A percentile compares a stretch with the other conserved stretches of the same genome.
Evolutionary conservation across 2,888 invertebrate species (phyloP).

Genomic region (Lissocephala sabroskyi): DNA sequence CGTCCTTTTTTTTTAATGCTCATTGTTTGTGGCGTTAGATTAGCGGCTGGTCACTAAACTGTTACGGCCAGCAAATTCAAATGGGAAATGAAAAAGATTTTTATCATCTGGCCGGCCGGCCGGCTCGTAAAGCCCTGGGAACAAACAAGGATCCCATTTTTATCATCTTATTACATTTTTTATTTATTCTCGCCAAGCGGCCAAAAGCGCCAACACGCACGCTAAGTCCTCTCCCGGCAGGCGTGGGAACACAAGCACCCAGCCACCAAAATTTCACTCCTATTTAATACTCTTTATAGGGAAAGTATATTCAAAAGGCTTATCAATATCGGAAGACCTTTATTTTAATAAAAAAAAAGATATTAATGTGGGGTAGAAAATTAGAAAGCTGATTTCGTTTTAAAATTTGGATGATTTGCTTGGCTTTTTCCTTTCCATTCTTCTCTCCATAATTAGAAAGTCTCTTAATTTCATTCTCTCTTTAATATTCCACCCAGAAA

Average conservation of each 20-base stretch:
- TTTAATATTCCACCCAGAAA: too few relatives aligned
- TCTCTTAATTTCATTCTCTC: too few relatives aligned
- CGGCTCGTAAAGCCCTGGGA: constrained; percentile 10
- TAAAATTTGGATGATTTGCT: too few relatives aligned
- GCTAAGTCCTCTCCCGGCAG: background rate
- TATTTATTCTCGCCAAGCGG: constrained; percentile 8
- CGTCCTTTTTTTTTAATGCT: constrained; percentile 21
- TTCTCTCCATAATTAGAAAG: too few relatives aligned
- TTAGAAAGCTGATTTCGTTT: too few relatives aligned
- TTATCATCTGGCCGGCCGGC: constrained; percentile 45
- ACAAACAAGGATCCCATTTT: constrained; percentile 14
- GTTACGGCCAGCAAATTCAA: constrained; percentile 40
- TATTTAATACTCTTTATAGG: too few relatives aligned
- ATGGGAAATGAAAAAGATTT: constrained; percentile 64
- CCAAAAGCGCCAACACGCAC: constrained; percentile 6
- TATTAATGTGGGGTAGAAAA: too few relatives aligned
- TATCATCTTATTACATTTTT: constrained; percentile 55
- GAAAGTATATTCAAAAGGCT: too few relatives aligned
- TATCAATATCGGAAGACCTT: too few relatives aligned
- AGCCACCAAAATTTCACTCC: background rate
- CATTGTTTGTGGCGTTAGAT: constrained; percentile 20
- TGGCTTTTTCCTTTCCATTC: too few relatives aligned
- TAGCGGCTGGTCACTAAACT: constrained; percentile 22
- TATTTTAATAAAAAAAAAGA: too few relatives aligned
- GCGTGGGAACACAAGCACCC: background rate